Evolutionary conservation across 2,797 vertebrate genomes (phyloP).

Genomic region (Xenentodon cancila): DNA sequence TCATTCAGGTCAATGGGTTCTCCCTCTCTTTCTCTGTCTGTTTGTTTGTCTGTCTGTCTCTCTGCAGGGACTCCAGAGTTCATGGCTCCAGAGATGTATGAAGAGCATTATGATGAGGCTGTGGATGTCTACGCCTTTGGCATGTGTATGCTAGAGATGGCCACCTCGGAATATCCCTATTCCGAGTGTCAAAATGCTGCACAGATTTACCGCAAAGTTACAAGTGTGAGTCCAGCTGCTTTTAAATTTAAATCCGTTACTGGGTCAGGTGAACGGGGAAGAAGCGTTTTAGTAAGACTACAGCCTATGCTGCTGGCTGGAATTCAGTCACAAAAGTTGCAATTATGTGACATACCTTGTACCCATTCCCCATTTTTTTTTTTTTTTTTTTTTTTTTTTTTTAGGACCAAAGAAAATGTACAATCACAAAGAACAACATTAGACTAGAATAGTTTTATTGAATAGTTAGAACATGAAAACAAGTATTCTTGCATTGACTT

Average conservation of each 20-base stretch:
- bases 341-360: no score
- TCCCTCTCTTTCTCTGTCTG: conserved; percentile 14
- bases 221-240: conserved; percentile 90
- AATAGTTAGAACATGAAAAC: no score
- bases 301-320: no score
- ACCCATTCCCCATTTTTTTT: no score
- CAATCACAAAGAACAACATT: no score
- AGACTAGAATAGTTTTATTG: no score
- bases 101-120: conserved; percentile 97
- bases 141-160: conserved; percentile 99
- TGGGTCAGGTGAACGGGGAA: no score
- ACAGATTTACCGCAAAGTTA: conserved; percentile 99
- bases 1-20: background rate
- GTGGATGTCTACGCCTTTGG: conserved; percentile 98
- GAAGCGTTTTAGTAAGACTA: background rate
- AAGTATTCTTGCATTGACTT: no score
- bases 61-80: conserved; percentile 94
- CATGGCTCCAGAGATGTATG: conserved; percentile 99
- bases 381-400: no score
- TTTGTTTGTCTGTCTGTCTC: conserved; percentile 8
- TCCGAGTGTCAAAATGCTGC: conserved; percentile 98
- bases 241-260: background rate
- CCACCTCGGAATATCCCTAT: conserved; percentile 98
- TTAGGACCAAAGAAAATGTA: no score
- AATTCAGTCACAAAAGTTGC: no score